Conservation (phyloP, 2,113 vertebrate species). For the Sapayoa aenigma region DNA sequence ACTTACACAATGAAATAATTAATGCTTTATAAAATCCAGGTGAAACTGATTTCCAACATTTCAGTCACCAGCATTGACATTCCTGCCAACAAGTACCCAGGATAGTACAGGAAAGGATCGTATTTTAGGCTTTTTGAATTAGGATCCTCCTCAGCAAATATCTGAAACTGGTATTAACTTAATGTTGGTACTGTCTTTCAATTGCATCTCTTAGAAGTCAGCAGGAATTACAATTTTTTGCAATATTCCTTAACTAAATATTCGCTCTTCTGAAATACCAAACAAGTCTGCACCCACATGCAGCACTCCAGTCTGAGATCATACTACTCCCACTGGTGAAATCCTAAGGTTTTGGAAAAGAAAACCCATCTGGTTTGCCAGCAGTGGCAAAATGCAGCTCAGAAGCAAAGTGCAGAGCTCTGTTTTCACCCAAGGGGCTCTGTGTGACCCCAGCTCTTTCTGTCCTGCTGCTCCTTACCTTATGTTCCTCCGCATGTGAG, state of each 20-base stretch:
- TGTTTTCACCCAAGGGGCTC: neutral
- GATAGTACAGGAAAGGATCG: neutral
- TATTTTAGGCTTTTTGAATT: neutral
- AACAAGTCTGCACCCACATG: constrained; percentile 48
- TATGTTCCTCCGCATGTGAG: constrained; percentile 97
- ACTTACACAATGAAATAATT: neutral
- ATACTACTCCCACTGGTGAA: constrained; percentile 47
- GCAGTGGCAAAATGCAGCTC: neutral
- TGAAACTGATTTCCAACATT: neutral
- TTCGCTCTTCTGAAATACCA: constrained; percentile 36
- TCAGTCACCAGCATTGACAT: neutral
- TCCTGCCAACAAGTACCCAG: neutral
- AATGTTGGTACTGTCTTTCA: neutral
- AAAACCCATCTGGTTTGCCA: constrained; percentile 44
- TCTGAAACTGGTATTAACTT: neutral
- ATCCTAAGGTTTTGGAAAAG: constrained; percentile 35
- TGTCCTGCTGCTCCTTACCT: constrained; percentile 73
- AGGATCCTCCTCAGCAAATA: neutral
- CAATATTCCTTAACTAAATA: constrained; percentile 32
- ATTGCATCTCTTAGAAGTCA: neutral
- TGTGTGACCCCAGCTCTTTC: neutral
- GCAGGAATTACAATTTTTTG: neutral
- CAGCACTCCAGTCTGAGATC: constrained; percentile 39
- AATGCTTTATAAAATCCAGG: neutral
- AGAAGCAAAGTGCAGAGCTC: neutral